Base-by-base conservation (phyloP, 1,140 invertebrate genomes). In the Tyrophagus putrescentiae region DNA sequence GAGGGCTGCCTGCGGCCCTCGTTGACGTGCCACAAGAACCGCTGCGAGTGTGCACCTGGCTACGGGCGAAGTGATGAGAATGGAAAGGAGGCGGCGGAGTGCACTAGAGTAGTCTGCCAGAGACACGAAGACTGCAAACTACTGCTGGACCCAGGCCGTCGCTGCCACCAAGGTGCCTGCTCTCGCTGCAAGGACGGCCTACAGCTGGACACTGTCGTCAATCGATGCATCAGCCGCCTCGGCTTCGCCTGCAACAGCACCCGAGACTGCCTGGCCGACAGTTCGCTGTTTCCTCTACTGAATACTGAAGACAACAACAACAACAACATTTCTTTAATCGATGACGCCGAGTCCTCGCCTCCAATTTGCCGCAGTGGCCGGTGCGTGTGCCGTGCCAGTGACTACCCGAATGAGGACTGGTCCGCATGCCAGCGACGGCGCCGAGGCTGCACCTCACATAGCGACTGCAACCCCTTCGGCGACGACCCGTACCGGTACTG, bases 361-460 rank as follows among this genome's bases (percentile, higher is more conserved):
- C n/a, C n/a, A n/a, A 23, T 54, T 3, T 54, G 52, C 27, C 52
- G 52, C n/a, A 31, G 27, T 54, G 52, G 52, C 25, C 2, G 13
- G 1, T 54, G 3, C 5, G 52, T 54, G 1, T 54, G 52, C 27
- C 52, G 52, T 34, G 7, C 52, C n/a, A 25, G 39, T 25, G 21
- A 54, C 27, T 54, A 32, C 25, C 52, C 52, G 1, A 11, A 13
- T 33, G 28, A 54, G 11, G 13, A 54, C n/a, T 54, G 52, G 52
- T 27, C 52, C n/a, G 13, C 18, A 11, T 54, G 52, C 13, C 1
- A 5, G 25, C 6, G 1, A 42, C 18, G 39, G 27, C 3, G 2
- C 39, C 3, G 27, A 18, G 21, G 39, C n/a, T 54, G 52, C 39
- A n/a, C 3, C 13, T 31, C 3, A n/a, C 1, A 54, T 11, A 2